Base-by-base conservation (phyloP, 35 echinoderm and acorn worm species). In the Apostichopus californicus region DNA sequence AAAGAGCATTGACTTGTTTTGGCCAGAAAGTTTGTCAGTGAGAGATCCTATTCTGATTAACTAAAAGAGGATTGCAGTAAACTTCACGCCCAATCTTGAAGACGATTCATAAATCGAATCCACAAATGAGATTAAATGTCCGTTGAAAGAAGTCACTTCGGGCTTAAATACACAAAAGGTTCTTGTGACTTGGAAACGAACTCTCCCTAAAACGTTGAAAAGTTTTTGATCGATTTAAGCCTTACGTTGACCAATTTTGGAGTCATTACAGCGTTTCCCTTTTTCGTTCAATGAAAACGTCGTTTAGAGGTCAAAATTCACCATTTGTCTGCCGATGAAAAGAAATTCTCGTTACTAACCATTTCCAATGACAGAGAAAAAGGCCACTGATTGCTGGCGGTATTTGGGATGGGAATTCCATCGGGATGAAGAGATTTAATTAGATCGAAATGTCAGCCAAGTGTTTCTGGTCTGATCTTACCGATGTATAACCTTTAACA, bases 391-490 rank as follows among this genome's bases (percentile, higher is more conserved):
- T 68, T 68, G 64, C 64, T 14, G 64, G 64, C 64, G 64, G 64
- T 68, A 68, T 68, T 68, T 14, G 18, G 64, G 1, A 26, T 34
- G 34, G 10, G 12, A 80, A 14, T 80, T 80, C 78, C 78, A 3
- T 12, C 11, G 25, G 78, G 78, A 80, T 12, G 24, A 14, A 13
- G 20, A 54, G 78, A 80, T 80, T 80, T 80, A 80, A 80, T 80
- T 80, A 80, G 20, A 12, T 34, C 25, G 24, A 80, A 80, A 46
- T 80, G 17, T 80, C 78, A 80, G 22, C 24, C 26, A 34, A 80
- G 26, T 25, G 53, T 54, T 80, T 46, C 78, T 11, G 64, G 11
- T 68, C 64, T 68, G 64, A 68, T 68, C 64, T 68, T 68, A 68
- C 64, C 64, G 64, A 68, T 68, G 64, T 68, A 18, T 68, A 68